Percentiles rank a stretch among this genome's conserved stretches.
Conservation (phyloP, 2,888 invertebrate species). For the Sinotaia quadrata region DNA sequence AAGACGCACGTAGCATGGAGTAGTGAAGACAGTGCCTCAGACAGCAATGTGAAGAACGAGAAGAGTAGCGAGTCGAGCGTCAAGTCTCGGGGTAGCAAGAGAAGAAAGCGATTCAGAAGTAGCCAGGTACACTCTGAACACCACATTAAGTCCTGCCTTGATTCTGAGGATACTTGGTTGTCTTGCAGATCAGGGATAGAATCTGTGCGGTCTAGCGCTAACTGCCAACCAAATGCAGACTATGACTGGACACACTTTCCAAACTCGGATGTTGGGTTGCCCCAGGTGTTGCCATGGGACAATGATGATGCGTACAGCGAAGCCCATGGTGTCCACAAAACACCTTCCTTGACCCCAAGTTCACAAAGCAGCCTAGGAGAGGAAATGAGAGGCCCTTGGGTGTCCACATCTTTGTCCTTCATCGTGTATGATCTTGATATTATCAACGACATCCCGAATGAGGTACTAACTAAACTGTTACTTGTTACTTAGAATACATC, state of each 20-base stretch:
- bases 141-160: neutral
- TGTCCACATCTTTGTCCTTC: conserved; percentile 24
- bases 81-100: too few species aligned
- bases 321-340: neutral
- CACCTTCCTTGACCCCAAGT: neutral
- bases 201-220: too few species aligned
- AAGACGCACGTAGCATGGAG: too few species aligned
- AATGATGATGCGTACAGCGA: neutral
- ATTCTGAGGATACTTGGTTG: neutral
- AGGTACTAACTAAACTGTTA: too few species aligned
- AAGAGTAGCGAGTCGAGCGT: too few species aligned
- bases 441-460: conserved; percentile 24
- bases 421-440: conserved; percentile 26
- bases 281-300: neutral
- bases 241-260: neutral
- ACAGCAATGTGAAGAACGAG: too few species aligned
- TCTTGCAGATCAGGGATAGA: neutral
- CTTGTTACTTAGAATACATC: too few species aligned
- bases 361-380: conserved; percentile 22
- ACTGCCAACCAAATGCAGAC: too few species aligned
- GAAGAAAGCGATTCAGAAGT: too few species aligned
- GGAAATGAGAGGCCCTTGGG: conserved; percentile 23
- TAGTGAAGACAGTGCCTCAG: too few species aligned
- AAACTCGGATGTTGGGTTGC: neutral
- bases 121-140: neutral